Evolutionary conservation across 2,888 invertebrate genomes (phyloP).

Genomic region (Brachylomia viminalis): DNA sequence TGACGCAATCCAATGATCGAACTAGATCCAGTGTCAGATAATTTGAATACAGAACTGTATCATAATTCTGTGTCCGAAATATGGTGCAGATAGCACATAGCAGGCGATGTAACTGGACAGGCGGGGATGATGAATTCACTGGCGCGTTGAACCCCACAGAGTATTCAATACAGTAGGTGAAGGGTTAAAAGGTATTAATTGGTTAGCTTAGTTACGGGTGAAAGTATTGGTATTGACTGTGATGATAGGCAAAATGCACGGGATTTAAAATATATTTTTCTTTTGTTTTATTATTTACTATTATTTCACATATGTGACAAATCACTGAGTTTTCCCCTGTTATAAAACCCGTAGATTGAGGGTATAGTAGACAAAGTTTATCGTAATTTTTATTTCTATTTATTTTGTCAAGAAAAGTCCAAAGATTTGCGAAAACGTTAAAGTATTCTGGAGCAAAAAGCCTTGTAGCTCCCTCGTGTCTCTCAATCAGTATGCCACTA

Average conservation of each 20-base stretch:
- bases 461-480: conserved; percentile 42
- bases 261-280: neutral
- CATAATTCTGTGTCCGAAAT: conserved; percentile 56
- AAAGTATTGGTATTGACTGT: neutral
- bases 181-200: neutral
- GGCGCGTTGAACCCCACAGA: conserved; percentile 39
- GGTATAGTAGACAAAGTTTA: neutral
- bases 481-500: conserved; percentile 57
- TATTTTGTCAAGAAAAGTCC: neutral
- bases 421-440: conserved; percentile 5
- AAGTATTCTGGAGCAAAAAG: conserved; percentile 33
- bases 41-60: conserved; percentile 61
- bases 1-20: conserved; percentile 41
- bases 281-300: neutral
- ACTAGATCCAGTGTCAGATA: conserved; percentile 35
- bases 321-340: neutral
- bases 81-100: conserved; percentile 48
- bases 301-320: neutral
- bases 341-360: neutral
- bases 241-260: neutral
- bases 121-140: conserved; percentile 50
- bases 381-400: neutral
- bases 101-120: conserved; percentile 44
- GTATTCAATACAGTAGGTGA: conserved; percentile 11
- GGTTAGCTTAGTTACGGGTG: neutral